phyloP scores from a whole-genome alignment of 2,113 vertebrate genomes.

The Acanthochromis polyacanthus region DNA sequence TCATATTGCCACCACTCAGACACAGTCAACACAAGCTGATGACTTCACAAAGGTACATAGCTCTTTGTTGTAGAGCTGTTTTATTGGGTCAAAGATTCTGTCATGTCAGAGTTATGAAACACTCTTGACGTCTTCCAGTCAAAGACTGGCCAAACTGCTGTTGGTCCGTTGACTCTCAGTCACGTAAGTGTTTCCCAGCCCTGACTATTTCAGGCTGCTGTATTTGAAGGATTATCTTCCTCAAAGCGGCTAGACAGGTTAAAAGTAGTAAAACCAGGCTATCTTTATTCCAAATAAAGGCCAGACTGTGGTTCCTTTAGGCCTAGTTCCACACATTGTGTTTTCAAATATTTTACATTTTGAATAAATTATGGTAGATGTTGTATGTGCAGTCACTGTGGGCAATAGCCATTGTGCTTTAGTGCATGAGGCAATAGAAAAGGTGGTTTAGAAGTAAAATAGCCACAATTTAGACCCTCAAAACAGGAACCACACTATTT shows the following conservation, averaged over 20 bases:
- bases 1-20: no score
- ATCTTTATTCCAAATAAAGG: slow-evolving; percentile 14
- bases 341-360: not conserved
- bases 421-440: not conserved
- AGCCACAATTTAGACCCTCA: not conserved
- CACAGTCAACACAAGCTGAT: no score
- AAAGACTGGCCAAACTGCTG: not conserved
- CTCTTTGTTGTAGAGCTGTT: no score
- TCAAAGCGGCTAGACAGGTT: slow-evolving; percentile 54
- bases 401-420: not conserved
- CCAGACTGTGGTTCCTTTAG: not conserved
- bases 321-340: not conserved
- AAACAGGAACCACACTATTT: not conserved
- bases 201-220: slow-evolving; percentile 26
- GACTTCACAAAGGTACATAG: no score
- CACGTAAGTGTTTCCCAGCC: slow-evolving; percentile 28
- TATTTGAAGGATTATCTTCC: slow-evolving; percentile 48
- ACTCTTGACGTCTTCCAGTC: not conserved
- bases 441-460: not conserved
- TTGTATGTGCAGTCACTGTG: not conserved
- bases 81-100: not conserved
- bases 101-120: not conserved
- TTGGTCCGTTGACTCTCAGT: slow-evolving; percentile 14
- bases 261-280: slow-evolving; percentile 54
- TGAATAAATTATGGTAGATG: not conserved